Evolutionary conservation across 2,797 vertebrate genomes (phyloP), one percentile per base, ranked within the genome.

Genomic region (Vireo griseus): DNA sequence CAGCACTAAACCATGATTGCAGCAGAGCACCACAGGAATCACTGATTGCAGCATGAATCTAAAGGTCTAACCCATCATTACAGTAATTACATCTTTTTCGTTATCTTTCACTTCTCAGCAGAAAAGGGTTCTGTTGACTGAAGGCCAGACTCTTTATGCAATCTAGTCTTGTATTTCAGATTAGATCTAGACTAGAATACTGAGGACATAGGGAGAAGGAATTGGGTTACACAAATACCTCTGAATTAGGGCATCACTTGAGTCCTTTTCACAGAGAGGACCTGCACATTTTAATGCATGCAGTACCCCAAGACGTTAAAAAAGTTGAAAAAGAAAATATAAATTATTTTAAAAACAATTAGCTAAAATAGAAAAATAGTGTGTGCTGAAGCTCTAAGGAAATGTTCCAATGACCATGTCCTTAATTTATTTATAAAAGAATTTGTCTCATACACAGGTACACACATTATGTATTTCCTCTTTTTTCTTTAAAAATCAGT

Each of bases 31-130:
- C 91, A 73, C 91, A 94, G 94, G 94, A 96, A 94, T 92, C 91
- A 94, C 94, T 96, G 95, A 97, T 96, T 94, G 88, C 93, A 94
- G 77, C 88, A 86, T 68, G 86, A 91, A 95, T 92, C 84, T 87
- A 86, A 91, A 90, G 88, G 66, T 86, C 95, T 94, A 95, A 96
- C 91, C 76, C 10, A 2, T 95, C 91, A 94, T 96, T 94, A 94
- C 44, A 92, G 75, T 94, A 97, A 97, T 96, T 95, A 94, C 90
- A 89, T 63, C 69, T 87, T 90, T 94, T 86, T 92, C 21, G 62
- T 95, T 95, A 89, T 94, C 89, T 90, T 90, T 95, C 91, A 69
- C 52, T 92, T 93, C 85, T 71, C 63, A 76, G 85, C 73, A 92
- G 52, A 94, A 96, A 89, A 76, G 65, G 63, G 62, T 48, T 94